Evolutionary conservation across 2,113 vertebrate genomes (phyloP), one percentile per base, ranked within the genome.

Genomic region (Chloropsis cyanopogon): DNA sequence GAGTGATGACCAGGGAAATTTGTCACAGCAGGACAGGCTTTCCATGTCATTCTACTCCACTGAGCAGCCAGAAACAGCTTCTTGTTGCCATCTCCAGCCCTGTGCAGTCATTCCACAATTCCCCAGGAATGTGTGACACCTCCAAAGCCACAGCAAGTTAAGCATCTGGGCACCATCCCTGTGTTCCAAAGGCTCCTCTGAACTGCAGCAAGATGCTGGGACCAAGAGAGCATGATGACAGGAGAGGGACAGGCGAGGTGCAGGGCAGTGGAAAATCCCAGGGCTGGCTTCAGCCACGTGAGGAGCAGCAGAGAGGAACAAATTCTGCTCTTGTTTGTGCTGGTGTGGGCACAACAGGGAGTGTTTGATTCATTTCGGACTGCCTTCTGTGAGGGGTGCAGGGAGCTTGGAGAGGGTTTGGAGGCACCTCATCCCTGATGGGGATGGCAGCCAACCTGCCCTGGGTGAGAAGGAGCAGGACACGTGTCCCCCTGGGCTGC

Each of bases 401-500:
- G 52, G 29, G 39, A 35, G 47, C 11, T 22, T 6, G 15, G 21
- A 28, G 22, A 60, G 21, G n/a, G 41, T 20, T 49, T 33, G 69
- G 61, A 35, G 16, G 35, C 42, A 31, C n/a, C 39, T 39, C 1
- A 4, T 23, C 35, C 50, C 37, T 31, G 31, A 2, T 4, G n/a
- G 71, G 4, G 23, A 25, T 3, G 33, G 68, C 23, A 82, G 61
- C 64, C 39, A 52, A 49, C 25, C 4, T 3, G 4, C 6, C 14
- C 46, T 53, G 39, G 25, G 47, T 0, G 11, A 47, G 66, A 75
- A 76, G 47, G 65, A 90, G 25, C 0, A 8, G 57, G 59, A 64
- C 25, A 8, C 0, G 0, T 4, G 24, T 57, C 14, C 64, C 33
- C 19, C 39, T 50, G 0, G 0, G 37, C 59, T 53, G 47, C 54